Conservation (phyloP, 2,113 vertebrate genomes). For the Zonotrichia leucophrys region DNA sequence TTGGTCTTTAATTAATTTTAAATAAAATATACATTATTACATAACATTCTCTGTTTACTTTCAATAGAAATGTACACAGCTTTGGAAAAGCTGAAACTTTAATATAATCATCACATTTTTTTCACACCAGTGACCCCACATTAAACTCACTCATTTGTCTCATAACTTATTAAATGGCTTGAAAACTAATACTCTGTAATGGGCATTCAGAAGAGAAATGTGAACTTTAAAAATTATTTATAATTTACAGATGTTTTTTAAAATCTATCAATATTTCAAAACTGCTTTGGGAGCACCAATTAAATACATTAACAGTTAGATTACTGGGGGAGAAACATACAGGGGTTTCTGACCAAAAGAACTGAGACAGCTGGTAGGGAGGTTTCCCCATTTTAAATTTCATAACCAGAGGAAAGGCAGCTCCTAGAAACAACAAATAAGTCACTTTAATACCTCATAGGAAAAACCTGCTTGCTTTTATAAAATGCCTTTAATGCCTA, state of each 20-base stretch:
- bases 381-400: conserved; percentile 5
- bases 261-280: conserved; percentile 75
- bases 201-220: conserved; percentile 73
- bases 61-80: conserved; percentile 33
- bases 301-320: conserved; percentile 68
- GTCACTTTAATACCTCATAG: conserved; percentile 1
- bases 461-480: conserved; percentile 46
- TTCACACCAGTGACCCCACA: conserved; percentile 45
- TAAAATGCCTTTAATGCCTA: conserved; percentile 35
- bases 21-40: conserved; percentile 40
- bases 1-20: background rate
- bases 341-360: conserved; percentile 47
- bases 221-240: conserved; percentile 79
- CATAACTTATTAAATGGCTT: conserved; percentile 74
- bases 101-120: conserved; percentile 45
- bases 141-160: conserved; percentile 70
- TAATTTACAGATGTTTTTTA: conserved; percentile 75
- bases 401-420: conserved; percentile 2
- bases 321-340: conserved; percentile 24
- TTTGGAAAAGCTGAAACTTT: conserved; percentile 53
- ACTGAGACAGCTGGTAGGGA: conserved; percentile 2
- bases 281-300: conserved; percentile 68
- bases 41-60: conserved; percentile 7
- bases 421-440: conserved; percentile 46
- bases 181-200: conserved; percentile 75